Evolutionary conservation across 2,888 invertebrate species (phyloP).

Genomic region (Cryptocephalus primarius): DNA sequence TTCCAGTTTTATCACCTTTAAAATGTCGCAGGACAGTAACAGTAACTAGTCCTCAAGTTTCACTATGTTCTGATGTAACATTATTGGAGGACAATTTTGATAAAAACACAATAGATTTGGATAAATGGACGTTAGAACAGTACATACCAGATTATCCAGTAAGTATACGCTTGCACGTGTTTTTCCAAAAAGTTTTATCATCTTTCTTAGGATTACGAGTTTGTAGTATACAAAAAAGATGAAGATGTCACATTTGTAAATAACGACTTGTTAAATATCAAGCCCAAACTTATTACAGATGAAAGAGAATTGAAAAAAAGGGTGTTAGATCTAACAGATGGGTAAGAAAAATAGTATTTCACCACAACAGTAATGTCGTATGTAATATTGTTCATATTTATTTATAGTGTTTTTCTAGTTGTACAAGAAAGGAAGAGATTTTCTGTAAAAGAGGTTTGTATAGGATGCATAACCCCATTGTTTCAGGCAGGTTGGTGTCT

Average conservation of each 20-base stretch:
- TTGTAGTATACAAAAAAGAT: constrained; percentile 36
- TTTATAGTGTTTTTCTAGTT: constrained; percentile 8
- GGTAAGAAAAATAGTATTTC: constrained; percentile 17
- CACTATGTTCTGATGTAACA: constrained; percentile 13
- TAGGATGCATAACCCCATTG: constrained; percentile 33
- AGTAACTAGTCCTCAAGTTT: too few relatives aligned
- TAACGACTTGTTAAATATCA: constrained; percentile 27
- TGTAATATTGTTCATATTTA: too few relatives aligned
- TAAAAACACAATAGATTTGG: constrained; percentile 9
- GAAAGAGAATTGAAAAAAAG: constrained; percentile 25
- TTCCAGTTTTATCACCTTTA: too few relatives aligned
- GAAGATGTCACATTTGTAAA: constrained; percentile 26
- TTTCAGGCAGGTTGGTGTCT: constrained; percentile 39
- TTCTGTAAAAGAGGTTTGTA: constrained; percentile 6
- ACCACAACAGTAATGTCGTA: too few relatives aligned
- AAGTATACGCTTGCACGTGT: constrained; percentile 11
- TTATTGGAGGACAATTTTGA: constrained; percentile 55
- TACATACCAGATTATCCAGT: constrained; percentile 41
- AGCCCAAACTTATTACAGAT: constrained; percentile 27
- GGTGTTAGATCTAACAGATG: constrained; percentile 29
- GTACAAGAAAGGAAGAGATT: constrained; percentile 7
- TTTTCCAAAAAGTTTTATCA: constrained; percentile 2
- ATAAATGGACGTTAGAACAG: constrained; percentile 47
- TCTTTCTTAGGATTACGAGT: constrained; percentile 36
- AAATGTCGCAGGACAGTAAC: too few relatives aligned